Percentiles rank a stretch among this genome's conserved stretches.
Conservation (phyloP, 2,888 invertebrate genomes). For the Habrosyne pyritoides region DNA sequence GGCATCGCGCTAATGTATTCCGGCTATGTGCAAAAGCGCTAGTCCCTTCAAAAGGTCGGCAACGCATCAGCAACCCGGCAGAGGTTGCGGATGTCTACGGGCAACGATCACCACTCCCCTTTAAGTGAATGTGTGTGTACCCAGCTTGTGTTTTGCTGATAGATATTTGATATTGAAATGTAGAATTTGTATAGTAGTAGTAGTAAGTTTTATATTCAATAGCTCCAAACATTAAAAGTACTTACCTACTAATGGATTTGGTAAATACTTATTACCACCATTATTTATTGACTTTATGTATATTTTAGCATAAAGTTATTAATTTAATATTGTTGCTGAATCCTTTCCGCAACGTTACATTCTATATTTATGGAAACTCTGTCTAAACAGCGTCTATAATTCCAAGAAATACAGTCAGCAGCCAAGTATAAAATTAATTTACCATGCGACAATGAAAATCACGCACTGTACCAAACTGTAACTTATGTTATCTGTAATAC, state of each 20-base stretch:
- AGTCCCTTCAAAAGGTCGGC: conserved; percentile 9
- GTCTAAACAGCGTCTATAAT: conserved; percentile 1
- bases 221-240: too few species aligned
- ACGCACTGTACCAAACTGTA: conserved; percentile 32
- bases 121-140: neutral
- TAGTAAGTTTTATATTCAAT: too few species aligned
- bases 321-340: neutral
- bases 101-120: conserved; percentile 9
- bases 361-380: neutral
- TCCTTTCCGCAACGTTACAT: neutral
- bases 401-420: conserved; percentile 2
- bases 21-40: conserved; percentile 8
- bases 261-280: too few species aligned
- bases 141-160: neutral
- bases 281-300: neutral
- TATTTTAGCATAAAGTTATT: neutral
- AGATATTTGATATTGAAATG: neutral
- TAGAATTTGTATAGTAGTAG: too few species aligned
- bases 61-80: conserved; percentile 9
- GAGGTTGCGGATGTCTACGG: conserved; percentile 10
- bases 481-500: conserved; percentile 39
- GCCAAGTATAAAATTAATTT: conserved; percentile 6
- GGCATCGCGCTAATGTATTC: conserved; percentile 9
- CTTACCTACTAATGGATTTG: neutral
- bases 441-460: conserved; percentile 33